Evolutionary conservation across 1,140 invertebrate genomes (phyloP).

Genomic region (Aphelenchoides avenae): DNA sequence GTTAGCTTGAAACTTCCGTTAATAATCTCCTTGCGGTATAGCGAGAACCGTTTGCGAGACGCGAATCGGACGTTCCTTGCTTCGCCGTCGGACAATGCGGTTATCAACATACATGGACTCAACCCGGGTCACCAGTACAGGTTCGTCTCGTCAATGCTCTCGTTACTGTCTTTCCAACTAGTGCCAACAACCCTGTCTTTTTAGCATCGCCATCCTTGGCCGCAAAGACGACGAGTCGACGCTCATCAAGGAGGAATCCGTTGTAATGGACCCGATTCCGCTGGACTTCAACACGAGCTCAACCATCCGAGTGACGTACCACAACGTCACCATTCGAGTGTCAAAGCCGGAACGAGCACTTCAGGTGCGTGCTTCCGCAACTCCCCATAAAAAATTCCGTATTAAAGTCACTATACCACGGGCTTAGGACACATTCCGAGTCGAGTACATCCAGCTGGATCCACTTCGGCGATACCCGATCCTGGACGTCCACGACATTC

Average conservation of each 20-base stretch:
- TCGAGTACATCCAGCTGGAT: conserved; percentile 48
- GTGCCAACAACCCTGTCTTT: background rate
- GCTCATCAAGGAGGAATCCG: conserved; percentile 53
- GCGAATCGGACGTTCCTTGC: conserved; percentile 48
- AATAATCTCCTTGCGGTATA: conserved; percentile 17
- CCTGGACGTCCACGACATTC: conserved; percentile 52
- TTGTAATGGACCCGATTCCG: conserved; percentile 52
- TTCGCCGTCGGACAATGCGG: conserved; percentile 28
- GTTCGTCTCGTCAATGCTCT: too few relatives aligned
- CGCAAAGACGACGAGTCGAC: conserved; percentile 40
- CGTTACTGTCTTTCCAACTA: background rate
- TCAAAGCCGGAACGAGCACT: conserved; percentile 43
- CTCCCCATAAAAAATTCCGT: too few relatives aligned
- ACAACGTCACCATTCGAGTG: conserved; percentile 50
- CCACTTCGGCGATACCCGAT: conserved; percentile 53
- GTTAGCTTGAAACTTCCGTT: conserved; percentile 14
- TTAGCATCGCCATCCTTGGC: conserved; percentile 45
- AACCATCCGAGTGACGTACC: conserved; percentile 29
- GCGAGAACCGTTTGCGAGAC: conserved; percentile 38
- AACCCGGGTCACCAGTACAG: conserved; percentile 51
- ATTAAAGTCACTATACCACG: too few relatives aligned
- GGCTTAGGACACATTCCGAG: conserved; percentile 32
- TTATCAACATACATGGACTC: conserved; percentile 51
- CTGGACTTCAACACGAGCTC: conserved; percentile 38
- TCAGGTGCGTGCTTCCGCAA: too few relatives aligned